These are phyloP conservation scores for Drosophila paramelanica DNA, from an alignment of 2,888 invertebrate species.

Conservation along the genomic window DNA sequence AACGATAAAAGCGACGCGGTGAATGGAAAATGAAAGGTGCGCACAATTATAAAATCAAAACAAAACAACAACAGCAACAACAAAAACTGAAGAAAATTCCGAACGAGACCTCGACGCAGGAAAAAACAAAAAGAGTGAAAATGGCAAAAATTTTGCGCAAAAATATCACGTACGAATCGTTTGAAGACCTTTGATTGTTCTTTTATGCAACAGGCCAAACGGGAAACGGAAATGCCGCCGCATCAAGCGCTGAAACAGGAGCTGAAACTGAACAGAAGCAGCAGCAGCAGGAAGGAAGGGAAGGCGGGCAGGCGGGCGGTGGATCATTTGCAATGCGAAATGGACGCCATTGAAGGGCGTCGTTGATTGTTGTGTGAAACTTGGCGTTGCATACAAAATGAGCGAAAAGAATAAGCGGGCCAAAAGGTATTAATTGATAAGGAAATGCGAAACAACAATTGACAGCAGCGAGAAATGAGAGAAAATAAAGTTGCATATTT, in stretches of 20 bases:
- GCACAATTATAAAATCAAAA: conserved; percentile 25
- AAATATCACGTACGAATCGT: conserved; percentile 74
- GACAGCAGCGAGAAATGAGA: conserved; percentile 14
- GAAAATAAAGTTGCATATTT: conserved; percentile 19
- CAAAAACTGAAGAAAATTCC: conserved; percentile 33
- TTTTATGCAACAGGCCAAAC: conserved; percentile 73
- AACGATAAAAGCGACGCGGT: conserved; percentile 36
- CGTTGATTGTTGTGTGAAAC: conserved; percentile 73
- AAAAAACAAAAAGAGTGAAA: conserved; percentile 48
- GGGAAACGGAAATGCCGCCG: conserved; percentile 67
- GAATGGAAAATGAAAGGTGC: conserved; percentile 61
- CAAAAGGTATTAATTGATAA: conserved; percentile 50
- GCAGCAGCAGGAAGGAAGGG: background rate
- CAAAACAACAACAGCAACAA: conserved; percentile 39
- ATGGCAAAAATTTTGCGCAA: conserved; percentile 54
- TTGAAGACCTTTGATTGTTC: conserved; percentile 70
- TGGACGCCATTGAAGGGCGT: conserved; percentile 44
- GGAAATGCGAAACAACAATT: conserved; percentile 43
- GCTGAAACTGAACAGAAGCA: conserved; percentile 14
- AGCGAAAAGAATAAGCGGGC: conserved; percentile 29
- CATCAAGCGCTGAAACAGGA: conserved; percentile 23
- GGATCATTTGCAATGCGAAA: conserved; percentile 66
- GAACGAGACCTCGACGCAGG: conserved; percentile 37
- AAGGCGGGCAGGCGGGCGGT: background rate
- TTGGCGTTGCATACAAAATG: conserved; percentile 62